These are phyloP conservation scores for Psittacara wagleri DNA, from an alignment of 2,113 vertebrate species.

Conservation along the genomic window DNA sequence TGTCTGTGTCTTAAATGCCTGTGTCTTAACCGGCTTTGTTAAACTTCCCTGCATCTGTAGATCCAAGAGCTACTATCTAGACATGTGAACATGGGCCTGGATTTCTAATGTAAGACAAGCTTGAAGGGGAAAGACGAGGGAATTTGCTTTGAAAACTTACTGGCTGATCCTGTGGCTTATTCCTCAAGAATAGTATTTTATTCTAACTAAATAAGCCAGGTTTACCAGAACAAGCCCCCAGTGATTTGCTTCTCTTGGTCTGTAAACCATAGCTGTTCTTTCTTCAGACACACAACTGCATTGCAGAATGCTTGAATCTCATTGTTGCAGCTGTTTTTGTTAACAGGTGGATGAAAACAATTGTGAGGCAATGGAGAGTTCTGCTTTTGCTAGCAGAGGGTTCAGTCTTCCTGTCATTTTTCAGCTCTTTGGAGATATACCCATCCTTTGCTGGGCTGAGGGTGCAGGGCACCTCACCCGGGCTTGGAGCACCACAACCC, in stretches of 20 bases:
- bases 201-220: not conserved
- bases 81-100: not conserved
- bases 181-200: not conserved
- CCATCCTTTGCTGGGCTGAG: not conserved
- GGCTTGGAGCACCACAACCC: not conserved
- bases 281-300: not conserved
- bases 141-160: not conserved
- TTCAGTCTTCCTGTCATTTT: constrained; percentile 26
- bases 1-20: not conserved
- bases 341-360: constrained; percentile 38
- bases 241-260: not conserved
- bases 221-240: not conserved
- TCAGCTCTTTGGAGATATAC: not conserved
- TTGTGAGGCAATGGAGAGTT: not conserved
- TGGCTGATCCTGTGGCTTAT: not conserved
- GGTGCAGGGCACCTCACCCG: not conserved
- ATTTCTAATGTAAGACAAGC: not conserved
- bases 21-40: not conserved
- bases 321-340: constrained; percentile 44
- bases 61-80: not conserved
- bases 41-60: not conserved
- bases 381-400: not conserved
- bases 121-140: not conserved
- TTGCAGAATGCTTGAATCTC: not conserved
- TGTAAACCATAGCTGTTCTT: not conserved